Evolutionary conservation across 2,113 vertebrate genomes (phyloP).

Genomic region (Okapia johnstoni): DNA sequence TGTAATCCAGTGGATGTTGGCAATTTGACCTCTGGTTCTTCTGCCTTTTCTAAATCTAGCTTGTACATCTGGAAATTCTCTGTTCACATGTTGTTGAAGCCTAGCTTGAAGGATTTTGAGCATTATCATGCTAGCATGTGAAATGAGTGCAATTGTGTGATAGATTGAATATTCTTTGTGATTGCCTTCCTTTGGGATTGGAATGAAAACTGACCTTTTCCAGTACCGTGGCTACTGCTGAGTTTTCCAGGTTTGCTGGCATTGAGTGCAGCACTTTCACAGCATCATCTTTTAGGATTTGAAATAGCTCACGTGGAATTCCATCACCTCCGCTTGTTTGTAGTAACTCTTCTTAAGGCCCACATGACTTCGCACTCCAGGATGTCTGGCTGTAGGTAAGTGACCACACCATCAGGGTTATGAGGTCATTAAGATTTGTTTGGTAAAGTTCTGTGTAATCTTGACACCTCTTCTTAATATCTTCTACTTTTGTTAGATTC

Average conservation of each 20-base stretch:
- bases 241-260: neutral
- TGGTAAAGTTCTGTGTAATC: neutral
- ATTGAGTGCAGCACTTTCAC: neutral
- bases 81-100: neutral
- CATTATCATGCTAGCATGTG: neutral
- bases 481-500: neutral
- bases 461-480: neutral
- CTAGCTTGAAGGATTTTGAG: neutral
- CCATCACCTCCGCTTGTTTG: neutral
- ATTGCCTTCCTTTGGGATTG: neutral
- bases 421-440: neutral
- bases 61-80: neutral
- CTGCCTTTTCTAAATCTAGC: neutral
- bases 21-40: neutral
- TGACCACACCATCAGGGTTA: neutral
- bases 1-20: neutral
- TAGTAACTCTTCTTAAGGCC: neutral
- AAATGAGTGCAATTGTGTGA: neutral
- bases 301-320: neutral
- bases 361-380: neutral
- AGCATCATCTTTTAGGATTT: neutral
- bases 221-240: neutral
- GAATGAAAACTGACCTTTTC: neutral
- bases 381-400: neutral
- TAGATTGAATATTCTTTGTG: neutral